Evolutionary conservation across 2,113 vertebrate species (phyloP).

Genomic region (Neopipo cinnamomea): DNA sequence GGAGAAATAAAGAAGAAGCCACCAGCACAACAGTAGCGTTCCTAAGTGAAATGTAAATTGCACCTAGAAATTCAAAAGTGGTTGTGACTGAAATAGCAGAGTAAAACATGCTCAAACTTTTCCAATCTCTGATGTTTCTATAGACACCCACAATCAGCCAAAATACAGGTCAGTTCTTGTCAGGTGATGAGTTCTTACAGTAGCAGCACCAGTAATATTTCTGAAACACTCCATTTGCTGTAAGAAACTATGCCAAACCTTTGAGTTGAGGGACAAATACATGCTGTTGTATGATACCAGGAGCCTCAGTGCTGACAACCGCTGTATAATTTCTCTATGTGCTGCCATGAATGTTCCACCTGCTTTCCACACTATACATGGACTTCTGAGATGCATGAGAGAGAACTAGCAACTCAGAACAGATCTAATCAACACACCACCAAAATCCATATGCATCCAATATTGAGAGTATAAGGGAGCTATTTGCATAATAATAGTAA

Average conservation of each 20-base stretch:
- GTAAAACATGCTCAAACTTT: not conserved
- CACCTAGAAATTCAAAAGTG: not conserved
- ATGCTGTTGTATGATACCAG: not conserved
- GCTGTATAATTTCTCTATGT: not conserved
- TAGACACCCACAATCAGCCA: not conserved
- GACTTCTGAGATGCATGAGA: not conserved
- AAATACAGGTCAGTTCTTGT: not conserved
- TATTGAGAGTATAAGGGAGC: not conserved
- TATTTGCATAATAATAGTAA: not conserved
- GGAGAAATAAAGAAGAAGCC: not conserved
- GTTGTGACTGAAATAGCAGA: not conserved
- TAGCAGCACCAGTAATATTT: not conserved
- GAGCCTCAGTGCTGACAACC: not conserved
- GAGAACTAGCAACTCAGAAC: not conserved
- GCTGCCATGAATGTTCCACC: not conserved
- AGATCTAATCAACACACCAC: not conserved
- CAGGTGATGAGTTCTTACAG: not conserved
- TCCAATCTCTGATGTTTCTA: not conserved
- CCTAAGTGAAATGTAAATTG: not conserved
- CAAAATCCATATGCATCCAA: not conserved
- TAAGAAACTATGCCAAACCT: not conserved
- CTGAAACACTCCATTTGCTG: not conserved
- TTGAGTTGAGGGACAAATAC: not conserved
- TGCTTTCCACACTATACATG: not conserved
- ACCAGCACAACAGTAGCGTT: not conserved